Percentiles rank a stretch among this genome's conserved stretches.
Evolutionary conservation across 2,888 invertebrate genomes (phyloP).

Genomic region (Boloria selene): DNA sequence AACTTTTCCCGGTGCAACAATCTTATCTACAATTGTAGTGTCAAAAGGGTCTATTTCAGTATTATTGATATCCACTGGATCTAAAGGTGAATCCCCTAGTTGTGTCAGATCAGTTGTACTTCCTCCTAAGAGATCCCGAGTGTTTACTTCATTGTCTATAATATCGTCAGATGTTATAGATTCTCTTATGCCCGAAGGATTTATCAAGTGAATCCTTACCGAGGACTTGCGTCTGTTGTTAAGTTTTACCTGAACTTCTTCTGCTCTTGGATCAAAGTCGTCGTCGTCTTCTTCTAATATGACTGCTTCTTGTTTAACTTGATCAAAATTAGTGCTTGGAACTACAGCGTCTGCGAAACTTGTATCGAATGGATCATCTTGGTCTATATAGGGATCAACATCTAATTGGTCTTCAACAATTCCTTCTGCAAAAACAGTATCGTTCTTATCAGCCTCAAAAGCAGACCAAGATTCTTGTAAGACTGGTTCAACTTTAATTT

Average conservation of each 20-base stretch:
- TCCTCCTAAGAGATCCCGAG: slow-evolving; percentile 87
- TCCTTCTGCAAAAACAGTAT: slow-evolving; percentile 70
- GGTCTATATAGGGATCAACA: slow-evolving; percentile 77
- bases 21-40: slow-evolving; percentile 88
- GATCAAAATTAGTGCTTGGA: slow-evolving; percentile 70
- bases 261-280: slow-evolving; percentile 85
- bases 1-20: slow-evolving; percentile 88
- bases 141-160: slow-evolving; percentile 65
- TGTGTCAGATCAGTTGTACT: slow-evolving; percentile 89
- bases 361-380: slow-evolving; percentile 93
- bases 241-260: slow-evolving; percentile 72
- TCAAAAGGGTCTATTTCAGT: slow-evolving; percentile 91
- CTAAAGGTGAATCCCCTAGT: slow-evolving; percentile 85
- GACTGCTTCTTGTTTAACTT: slow-evolving; percentile 67
- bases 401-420: slow-evolving; percentile 76
- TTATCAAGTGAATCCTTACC: slow-evolving; percentile 84
- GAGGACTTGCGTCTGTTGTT: slow-evolving; percentile 77
- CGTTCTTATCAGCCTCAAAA: slow-evolving; percentile 82
- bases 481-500: slow-evolving; percentile 69
- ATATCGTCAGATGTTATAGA: slow-evolving; percentile 80
- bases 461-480: slow-evolving; percentile 85
- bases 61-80: slow-evolving; percentile 82
- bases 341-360: slow-evolving; percentile 90
- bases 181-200: slow-evolving; percentile 83
- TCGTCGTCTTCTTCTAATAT: slow-evolving; percentile 79